phyloP scores from a whole-genome alignment of 2,888 invertebrate species.

The Rotaria socialis region DNA sequence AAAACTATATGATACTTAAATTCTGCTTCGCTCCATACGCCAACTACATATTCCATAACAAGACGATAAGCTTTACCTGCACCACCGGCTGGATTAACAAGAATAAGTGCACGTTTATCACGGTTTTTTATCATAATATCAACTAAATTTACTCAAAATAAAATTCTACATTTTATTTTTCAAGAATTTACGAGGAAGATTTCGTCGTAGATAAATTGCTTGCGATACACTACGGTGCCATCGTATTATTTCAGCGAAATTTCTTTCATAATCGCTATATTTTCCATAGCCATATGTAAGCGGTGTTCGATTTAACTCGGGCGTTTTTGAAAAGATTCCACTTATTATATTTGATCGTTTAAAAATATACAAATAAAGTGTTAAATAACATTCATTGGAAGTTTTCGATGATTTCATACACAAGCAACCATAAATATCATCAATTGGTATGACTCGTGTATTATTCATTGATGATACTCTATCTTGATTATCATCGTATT shows the following conservation, averaged over 20 bases:
- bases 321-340: not conserved
- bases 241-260: not conserved
- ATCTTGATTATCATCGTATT: not conserved
- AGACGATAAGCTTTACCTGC: constrained; percentile 44
- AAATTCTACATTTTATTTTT: no score
- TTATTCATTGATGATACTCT: not conserved
- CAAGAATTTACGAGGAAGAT: not conserved
- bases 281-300: not conserved
- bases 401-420: not conserved
- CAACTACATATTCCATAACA: constrained; percentile 40
- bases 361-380: not conserved
- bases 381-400: not conserved
- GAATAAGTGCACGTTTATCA: constrained; percentile 19
- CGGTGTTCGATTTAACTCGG: not conserved
- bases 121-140: constrained; percentile 2
- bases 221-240: not conserved
- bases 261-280: not conserved
- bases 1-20: constrained; percentile 35
- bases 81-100: constrained; percentile 44
- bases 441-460: not conserved
- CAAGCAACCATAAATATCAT: constrained; percentile 28
- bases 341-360: not conserved
- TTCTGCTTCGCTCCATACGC: constrained; percentile 37
- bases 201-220: not conserved
- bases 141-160: not conserved